Percentiles rank a stretch among this genome's conserved stretches.
Conservation (phyloP, 1,140 invertebrate genomes). For the Portunus trituberculatus region DNA sequence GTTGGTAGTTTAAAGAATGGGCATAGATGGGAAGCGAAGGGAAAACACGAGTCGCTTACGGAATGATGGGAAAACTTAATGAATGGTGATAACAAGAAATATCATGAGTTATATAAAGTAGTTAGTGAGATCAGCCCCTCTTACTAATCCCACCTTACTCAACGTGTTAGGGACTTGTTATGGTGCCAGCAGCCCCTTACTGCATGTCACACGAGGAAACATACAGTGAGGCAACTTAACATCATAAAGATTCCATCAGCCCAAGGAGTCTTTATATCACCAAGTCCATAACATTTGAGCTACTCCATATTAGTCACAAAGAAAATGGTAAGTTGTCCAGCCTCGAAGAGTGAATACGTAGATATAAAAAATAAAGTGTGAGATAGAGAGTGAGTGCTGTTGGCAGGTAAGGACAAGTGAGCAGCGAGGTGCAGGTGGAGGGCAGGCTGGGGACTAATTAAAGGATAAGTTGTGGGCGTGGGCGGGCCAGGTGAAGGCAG, state of each 20-base stretch:
- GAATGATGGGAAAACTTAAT: too few species aligned
- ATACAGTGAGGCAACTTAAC: background rate
- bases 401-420: background rate
- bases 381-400: background rate
- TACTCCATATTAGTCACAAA: background rate
- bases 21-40: too few species aligned
- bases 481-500: background rate
- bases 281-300: background rate
- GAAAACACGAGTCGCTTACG: too few species aligned
- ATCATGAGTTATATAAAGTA: too few species aligned
- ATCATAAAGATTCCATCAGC: background rate
- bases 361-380: background rate
- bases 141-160: too few species aligned
- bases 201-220: background rate
- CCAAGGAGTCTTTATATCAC: background rate
- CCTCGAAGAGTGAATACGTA: background rate
- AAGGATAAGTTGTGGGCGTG: background rate
- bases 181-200: background rate
- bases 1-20: too few species aligned
- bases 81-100: too few species aligned
- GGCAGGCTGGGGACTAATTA: background rate
- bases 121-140: too few species aligned
- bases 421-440: background rate
- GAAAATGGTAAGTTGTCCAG: background rate
- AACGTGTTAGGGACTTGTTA: too few species aligned